Conservation (phyloP, 1,140 invertebrate genomes). For the Berghia stephanieae region DNA sequence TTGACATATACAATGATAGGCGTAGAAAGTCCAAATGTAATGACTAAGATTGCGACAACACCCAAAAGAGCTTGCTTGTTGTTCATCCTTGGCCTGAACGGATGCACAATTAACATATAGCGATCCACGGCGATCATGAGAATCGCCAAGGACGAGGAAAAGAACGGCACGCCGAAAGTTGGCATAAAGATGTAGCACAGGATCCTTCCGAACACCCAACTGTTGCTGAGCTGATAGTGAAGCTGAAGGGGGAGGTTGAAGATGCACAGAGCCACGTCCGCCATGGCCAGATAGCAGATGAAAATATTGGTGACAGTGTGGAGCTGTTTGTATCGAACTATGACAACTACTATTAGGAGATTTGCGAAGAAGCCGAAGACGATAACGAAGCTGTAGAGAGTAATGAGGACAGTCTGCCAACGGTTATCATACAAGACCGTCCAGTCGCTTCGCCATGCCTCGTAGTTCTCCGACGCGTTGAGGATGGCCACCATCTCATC, state of each 20-base stretch:
- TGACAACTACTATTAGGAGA: conserved; percentile 84
- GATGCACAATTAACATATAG: conserved; percentile 75
- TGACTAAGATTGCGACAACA: conserved; percentile 44
- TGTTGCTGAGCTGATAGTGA: conserved; percentile 83
- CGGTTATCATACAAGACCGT: conserved; percentile 43
- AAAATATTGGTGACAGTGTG: conserved; percentile 98
- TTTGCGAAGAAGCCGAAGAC: conserved; percentile 76
- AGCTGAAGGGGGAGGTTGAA: conserved; percentile 80
- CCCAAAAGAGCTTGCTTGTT: conserved; percentile 49
- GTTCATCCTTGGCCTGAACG: conserved; percentile 64
- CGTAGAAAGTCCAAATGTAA: conserved; percentile 53
- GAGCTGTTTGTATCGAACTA: conserved; percentile 88
- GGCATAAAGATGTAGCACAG: conserved; percentile 61
- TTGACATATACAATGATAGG: conserved; percentile 55
- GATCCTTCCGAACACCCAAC: conserved; percentile 80
- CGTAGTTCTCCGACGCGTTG: conserved; percentile 31
- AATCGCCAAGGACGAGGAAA: conserved; percentile 77
- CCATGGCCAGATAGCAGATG: conserved; percentile 93
- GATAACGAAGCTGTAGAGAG: conserved; percentile 61
- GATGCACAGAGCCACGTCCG: conserved; percentile 92
- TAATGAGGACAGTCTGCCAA: conserved; percentile 56
- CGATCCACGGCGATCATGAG: conserved; percentile 78
- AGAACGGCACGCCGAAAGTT: conserved; percentile 72
- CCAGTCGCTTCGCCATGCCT: conserved; percentile 39
- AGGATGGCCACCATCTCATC: conserved; percentile 24